Conservation (phyloP, 1,140 invertebrate genomes). For the Aphidius gifuensis region DNA sequence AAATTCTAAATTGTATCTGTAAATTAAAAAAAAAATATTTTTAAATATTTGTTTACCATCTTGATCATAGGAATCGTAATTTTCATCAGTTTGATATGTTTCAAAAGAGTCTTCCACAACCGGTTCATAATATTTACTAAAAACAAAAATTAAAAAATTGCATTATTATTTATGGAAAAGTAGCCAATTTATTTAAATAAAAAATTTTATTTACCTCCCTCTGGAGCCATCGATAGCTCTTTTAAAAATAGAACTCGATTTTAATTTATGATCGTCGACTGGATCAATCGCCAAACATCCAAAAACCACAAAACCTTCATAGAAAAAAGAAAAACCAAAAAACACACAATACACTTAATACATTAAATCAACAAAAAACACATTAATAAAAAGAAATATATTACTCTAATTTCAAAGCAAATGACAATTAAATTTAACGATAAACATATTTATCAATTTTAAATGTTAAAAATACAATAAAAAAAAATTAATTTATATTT, state of each 20-base stretch:
- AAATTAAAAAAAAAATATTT: too few species aligned
- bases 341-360: background rate
- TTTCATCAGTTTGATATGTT: slow-evolving; percentile 42
- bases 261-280: slow-evolving; percentile 33
- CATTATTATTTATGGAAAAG: background rate
- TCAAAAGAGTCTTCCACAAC: slow-evolving; percentile 48
- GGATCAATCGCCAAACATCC: slow-evolving; percentile 38
- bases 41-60: slow-evolving; percentile 19
- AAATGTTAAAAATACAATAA: too few species aligned
- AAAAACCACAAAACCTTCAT: slow-evolving; percentile 15
- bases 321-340: background rate
- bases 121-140: slow-evolving; percentile 48
- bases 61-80: slow-evolving; percentile 43
- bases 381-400: too few species aligned
- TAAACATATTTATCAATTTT: too few species aligned
- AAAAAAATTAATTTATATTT: too few species aligned
- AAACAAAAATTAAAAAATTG: background rate
- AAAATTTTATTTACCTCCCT: background rate
- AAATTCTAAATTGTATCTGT: too few species aligned
- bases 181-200: background rate
- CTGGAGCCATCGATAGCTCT: slow-evolving; percentile 47
- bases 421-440: too few species aligned
- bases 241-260: slow-evolving; percentile 43
- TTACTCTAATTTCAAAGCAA: too few species aligned
- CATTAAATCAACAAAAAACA: background rate